phyloP scores from a whole-genome alignment of 2,888 invertebrate genomes.

The Ectemnius lituratus region DNA sequence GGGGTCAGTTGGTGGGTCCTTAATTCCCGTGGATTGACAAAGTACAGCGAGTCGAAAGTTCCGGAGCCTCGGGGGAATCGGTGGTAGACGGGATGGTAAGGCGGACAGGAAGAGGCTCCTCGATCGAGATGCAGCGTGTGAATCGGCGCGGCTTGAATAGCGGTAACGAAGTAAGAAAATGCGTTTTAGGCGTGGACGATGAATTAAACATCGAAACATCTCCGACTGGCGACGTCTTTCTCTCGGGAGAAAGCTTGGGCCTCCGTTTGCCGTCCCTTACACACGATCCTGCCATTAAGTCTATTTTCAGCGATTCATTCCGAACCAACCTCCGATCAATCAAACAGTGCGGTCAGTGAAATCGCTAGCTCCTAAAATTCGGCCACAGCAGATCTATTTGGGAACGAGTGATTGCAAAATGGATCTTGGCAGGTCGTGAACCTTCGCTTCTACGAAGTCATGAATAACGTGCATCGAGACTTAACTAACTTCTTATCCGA shows the following conservation, averaged over 20 bases:
- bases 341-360: neutral
- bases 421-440: conserved; percentile 18
- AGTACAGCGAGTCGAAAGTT: neutral
- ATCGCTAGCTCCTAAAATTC: neutral
- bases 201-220: conserved; percentile 73
- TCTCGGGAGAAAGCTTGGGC: conserved; percentile 69
- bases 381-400: neutral
- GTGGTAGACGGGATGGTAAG: too few species aligned
- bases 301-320: conserved; percentile 15
- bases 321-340: too few species aligned
- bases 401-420: neutral
- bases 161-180: conserved; percentile 63
- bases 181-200: conserved; percentile 66
- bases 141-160: conserved; percentile 22
- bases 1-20: conserved; percentile 23
- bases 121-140: conserved; percentile 44
- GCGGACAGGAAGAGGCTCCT: neutral
- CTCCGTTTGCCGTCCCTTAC: conserved; percentile 25
- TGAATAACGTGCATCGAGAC: conserved; percentile 33
- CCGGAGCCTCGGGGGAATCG: neutral
- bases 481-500: conserved; percentile 32
- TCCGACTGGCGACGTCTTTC: conserved; percentile 57
- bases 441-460: conserved; percentile 19
- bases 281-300: conserved; percentile 12
- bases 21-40: conserved; percentile 15